A percentile compares a stretch with the other conserved stretches of the same genome.
These are phyloP conservation scores for Gouania willdenowi DNA, from an alignment of 2,797 vertebrate genomes.

Conservation along the genomic window DNA sequence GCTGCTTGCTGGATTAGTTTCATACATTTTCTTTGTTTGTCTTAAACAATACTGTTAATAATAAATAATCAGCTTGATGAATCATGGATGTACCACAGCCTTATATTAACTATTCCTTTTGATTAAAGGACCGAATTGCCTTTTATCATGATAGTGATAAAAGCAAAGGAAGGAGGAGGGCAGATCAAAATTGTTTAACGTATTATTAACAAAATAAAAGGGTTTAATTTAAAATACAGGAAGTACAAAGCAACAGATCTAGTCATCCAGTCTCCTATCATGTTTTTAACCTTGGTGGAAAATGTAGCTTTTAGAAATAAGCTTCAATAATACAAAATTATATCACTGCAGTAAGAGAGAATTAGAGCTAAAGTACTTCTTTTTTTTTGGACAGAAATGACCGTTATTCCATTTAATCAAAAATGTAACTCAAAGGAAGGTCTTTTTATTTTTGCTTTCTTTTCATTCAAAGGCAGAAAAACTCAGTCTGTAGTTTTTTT, in stretches of 20 bases:
- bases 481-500: too few species aligned
- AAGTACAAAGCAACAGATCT: slow-evolving; percentile 26
- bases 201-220: slow-evolving; percentile 5
- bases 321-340: slow-evolving; percentile 52
- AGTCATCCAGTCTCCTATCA: slow-evolving; percentile 43
- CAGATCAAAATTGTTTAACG: background rate
- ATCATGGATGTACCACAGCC: slow-evolving; percentile 29
- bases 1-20: slow-evolving; percentile 39
- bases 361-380: too few species aligned
- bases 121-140: slow-evolving; percentile 43
- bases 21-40: slow-evolving; percentile 49
- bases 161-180: background rate
- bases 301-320: slow-evolving; percentile 60
- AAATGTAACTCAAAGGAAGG: too few species aligned
- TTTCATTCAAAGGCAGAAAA: too few species aligned
- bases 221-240: slow-evolving; percentile 20
- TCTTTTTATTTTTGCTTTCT: too few species aligned
- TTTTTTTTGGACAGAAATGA: too few species aligned
- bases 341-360: slow-evolving; percentile 40
- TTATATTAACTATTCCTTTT: slow-evolving; percentile 66
- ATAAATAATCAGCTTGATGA: slow-evolving; percentile 58
- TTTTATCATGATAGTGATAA: background rate
- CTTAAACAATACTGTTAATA: slow-evolving; percentile 49
- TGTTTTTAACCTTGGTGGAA: slow-evolving; percentile 60
- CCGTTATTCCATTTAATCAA: too few species aligned